Evolutionary conservation across 2,888 invertebrate genomes (phyloP).

Genomic region (Myathropa florea): DNA sequence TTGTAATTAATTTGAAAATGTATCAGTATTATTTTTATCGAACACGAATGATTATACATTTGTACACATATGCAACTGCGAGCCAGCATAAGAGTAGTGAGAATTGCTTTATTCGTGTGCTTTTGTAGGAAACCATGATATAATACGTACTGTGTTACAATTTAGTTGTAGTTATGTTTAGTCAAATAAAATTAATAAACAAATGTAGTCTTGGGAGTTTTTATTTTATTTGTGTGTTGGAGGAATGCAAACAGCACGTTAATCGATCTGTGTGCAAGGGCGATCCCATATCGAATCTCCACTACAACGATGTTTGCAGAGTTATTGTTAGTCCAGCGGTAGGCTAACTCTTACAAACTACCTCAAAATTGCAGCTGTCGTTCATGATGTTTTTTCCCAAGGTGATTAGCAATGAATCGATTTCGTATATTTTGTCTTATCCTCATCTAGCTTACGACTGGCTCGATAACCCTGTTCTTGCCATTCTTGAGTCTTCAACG

Average conservation of each 20-base stretch:
- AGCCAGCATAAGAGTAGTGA: constrained; percentile 34
- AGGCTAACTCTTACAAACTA: no score
- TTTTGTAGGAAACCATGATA: constrained; percentile 48
- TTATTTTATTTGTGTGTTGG: not conserved
- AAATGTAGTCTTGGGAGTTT: not conserved
- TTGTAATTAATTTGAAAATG: constrained; percentile 3
- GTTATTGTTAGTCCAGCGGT: no score
- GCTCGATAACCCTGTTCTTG: no score
- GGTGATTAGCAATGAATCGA: no score
- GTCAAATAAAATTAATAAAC: constrained; percentile 53
- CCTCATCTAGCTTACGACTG: no score
- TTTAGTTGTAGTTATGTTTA: constrained; percentile 53
- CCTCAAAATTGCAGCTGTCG: no score
- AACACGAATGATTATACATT: not conserved
- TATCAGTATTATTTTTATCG: not conserved
- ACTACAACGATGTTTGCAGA: no score
- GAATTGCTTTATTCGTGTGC: constrained; percentile 66
- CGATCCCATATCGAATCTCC: no score
- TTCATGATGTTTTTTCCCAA: no score
- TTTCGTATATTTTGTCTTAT: no score
- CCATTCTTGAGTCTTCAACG: no score
- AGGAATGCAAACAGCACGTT: not conserved
- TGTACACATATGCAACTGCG: constrained; percentile 9
- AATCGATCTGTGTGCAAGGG: no score
- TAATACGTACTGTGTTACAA: constrained; percentile 5